phyloP scores from a whole-genome alignment of 2,797 vertebrate species.

The Selene dorsalis region DNA sequence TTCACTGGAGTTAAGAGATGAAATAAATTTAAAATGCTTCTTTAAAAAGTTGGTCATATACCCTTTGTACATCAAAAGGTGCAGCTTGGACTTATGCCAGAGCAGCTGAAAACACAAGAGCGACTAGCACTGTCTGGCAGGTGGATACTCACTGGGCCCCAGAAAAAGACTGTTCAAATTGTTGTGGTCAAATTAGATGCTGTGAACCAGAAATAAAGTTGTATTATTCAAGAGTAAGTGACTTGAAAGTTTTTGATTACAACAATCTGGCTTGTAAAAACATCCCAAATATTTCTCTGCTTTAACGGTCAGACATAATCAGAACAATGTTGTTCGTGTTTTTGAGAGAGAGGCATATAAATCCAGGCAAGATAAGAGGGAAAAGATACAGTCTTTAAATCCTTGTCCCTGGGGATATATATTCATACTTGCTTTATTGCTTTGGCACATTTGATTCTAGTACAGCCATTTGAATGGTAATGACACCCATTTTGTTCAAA shows the following conservation, averaged over 20 bases:
- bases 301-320: slow-evolving; percentile 58
- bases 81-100: slow-evolving; percentile 37
- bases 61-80: slow-evolving; percentile 57
- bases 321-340: slow-evolving; percentile 66
- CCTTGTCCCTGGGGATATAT: slow-evolving; percentile 44
- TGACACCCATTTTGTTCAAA: slow-evolving; percentile 65
- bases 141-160: slow-evolving; percentile 48
- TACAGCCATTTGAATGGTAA: slow-evolving; percentile 70
- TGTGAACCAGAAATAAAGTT: slow-evolving; percentile 35
- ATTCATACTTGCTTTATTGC: slow-evolving; percentile 63
- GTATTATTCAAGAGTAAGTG: slow-evolving; percentile 17
- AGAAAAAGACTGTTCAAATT: slow-evolving; percentile 44
- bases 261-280: slow-evolving; percentile 52
- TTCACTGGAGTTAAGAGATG: slow-evolving; percentile 12
- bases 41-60: slow-evolving; percentile 44
- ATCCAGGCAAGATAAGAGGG: slow-evolving; percentile 35
- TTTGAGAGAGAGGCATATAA: slow-evolving; percentile 27
- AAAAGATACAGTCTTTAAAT: slow-evolving; percentile 53
- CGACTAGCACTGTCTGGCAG: slow-evolving; percentile 43
- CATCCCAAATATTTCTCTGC: slow-evolving; percentile 25
- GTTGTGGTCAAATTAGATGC: slow-evolving; percentile 37
- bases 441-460: slow-evolving; percentile 72
- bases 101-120: slow-evolving; percentile 46
- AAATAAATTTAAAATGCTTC: slow-evolving; percentile 26
- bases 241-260: slow-evolving; percentile 50